A percentile compares a stretch with the other conserved stretches of the same genome.
These are phyloP conservation scores for Peromyscus attwateri DNA, from an alignment of 2,797 vertebrate species.

Conservation along the genomic window DNA sequence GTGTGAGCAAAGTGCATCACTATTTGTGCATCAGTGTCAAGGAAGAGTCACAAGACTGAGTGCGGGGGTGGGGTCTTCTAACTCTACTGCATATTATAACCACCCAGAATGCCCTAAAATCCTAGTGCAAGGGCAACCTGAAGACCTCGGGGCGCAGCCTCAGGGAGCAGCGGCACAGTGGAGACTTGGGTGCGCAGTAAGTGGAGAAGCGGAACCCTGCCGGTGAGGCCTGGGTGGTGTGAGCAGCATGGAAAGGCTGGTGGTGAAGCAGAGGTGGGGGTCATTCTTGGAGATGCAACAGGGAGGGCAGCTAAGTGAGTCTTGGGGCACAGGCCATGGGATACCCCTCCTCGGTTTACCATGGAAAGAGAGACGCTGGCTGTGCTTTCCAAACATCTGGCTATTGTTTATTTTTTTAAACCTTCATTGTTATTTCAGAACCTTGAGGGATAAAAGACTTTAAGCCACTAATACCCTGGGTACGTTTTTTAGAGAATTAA, in stretches of 20 bases:
- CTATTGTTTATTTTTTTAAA: background rate
- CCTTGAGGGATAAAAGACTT: background rate
- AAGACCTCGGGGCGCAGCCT: background rate
- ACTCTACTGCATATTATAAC: background rate
- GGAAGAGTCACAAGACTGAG: background rate
- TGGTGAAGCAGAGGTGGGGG: background rate
- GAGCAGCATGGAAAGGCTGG: rapidly evolving
- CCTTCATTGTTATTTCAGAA: background rate
- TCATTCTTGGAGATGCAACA: background rate
- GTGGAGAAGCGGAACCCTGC: background rate
- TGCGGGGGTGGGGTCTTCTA: background rate
- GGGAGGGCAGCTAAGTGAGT: background rate
- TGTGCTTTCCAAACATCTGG: background rate
- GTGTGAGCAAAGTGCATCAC: background rate
- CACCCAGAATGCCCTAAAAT: background rate
- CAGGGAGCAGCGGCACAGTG: background rate
- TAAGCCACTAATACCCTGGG: background rate
- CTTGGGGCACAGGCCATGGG: background rate
- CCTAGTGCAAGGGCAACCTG: background rate
- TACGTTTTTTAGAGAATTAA: conserved; percentile 25
- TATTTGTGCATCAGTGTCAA: background rate
- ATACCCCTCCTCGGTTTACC: background rate
- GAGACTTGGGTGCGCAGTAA: background rate
- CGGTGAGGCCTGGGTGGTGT: background rate
- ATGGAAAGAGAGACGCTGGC: background rate